phyloP scores from a whole-genome alignment of 30 jellyfish, hydroid and myxozoan genomes.

The Phacellophora camtschatica region DNA sequence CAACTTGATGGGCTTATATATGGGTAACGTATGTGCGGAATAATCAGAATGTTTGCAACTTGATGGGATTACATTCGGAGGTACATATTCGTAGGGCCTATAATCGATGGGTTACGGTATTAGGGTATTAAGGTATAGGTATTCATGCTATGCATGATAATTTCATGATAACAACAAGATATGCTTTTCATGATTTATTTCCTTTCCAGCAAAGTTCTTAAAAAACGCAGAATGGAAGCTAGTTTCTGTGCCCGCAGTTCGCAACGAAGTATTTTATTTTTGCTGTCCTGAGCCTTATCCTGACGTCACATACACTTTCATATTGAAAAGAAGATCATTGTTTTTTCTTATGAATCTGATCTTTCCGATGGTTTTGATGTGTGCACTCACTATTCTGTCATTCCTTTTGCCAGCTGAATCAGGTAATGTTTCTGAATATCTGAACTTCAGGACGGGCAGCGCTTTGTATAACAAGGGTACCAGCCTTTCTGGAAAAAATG shows the following conservation, averaged over 20 bases:
- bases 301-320: constrained; percentile 65
- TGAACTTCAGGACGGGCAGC: no score
- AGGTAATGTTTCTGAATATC: constrained; percentile 39
- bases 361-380: constrained; percentile 72
- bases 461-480: no score
- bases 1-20: no score
- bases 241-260: constrained; percentile 47
- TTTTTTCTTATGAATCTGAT: constrained; percentile 59
- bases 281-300: constrained; percentile 78
- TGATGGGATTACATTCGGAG: no score
- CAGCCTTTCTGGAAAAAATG: no score
- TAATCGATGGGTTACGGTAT: no score
- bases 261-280: constrained; percentile 55
- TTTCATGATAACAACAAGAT: background rate
- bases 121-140: no score
- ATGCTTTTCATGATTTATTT: background rate
- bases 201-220: constrained; percentile 33
- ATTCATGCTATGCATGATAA: background rate
- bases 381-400: constrained; percentile 66
- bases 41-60: no score
- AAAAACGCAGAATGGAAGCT: constrained; percentile 75
- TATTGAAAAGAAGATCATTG: constrained; percentile 52
- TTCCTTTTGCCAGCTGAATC: constrained; percentile 80
- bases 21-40: no score
- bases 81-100: no score